Evolutionary conservation across 2,113 vertebrate genomes (phyloP), one percentile per base, ranked within the genome.

Genomic region (Ailurus styani): DNA sequence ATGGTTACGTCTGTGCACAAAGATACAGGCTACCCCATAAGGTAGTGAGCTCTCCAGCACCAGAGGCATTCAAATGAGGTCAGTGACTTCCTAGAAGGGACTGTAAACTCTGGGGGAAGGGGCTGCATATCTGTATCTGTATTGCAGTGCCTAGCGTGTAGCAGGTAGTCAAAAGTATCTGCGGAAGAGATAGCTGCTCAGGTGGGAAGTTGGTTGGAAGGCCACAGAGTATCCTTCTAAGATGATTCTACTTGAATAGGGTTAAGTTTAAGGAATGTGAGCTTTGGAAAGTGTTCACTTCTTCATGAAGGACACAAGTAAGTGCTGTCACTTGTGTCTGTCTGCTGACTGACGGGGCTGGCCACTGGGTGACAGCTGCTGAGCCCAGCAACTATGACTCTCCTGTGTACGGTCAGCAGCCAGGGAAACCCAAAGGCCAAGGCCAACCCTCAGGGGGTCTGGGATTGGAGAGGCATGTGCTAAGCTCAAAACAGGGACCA

Each of bases 361-460:
- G 64, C 55, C 1, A 4, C 42, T 11, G 2, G 25, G 10, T 14
- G 45, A 42, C 7, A 10, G 25, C 42, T 0, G 4, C 42, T 0
- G 4, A 64, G 42, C 42, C 21, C 4, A 21, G 8, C 27, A 13
- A 17, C 6, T 4, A 52, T 31, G 42, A 9, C 37, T 8, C 78
- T 77, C 50, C 47, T 34, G 25, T 15, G 31, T 34, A 4, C 0
- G 11, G 52, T 45, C 25, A 10, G 84, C 29, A 47, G 60, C 42
- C 7, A 0, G 37, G 40, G 20, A 2, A 6, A 10, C 75, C 54
- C 64, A 86, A 34, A 84, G 57, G 72, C 21, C 57, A 42, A 57
- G 52, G 75, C 10, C 17, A 95, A 70, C 10, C 50, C 27, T 4
- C 12, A 2, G 14, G 21, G 54, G 25, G 7, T 62, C 62, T 42